Base-by-base conservation (phyloP, 2,888 invertebrate genomes). In the Tubulanus polymorphus region DNA sequence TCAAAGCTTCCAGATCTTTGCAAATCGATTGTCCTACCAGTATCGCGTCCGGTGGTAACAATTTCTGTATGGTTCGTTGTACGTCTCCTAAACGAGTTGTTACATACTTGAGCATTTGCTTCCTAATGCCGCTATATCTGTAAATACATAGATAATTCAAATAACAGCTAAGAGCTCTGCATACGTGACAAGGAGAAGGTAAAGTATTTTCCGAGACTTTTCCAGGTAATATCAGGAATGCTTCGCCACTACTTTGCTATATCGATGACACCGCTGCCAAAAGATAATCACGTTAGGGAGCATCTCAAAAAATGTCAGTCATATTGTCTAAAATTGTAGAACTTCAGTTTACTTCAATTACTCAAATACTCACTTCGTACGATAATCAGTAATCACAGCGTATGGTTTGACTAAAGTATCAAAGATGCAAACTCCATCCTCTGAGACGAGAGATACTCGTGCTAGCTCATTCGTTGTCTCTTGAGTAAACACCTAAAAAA, bases 11-110 rank as follows among this genome's bases (percentile, higher is more conserved):
- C 59, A 99, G 82, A 85, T 99, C 99, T 60, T 84, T 84, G 72
- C 91, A 88, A 35, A 99, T 82, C 15, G 94, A 93, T 72, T 99
- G 99, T 0, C 99, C 99, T 52, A 94, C 88, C 55, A 97, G 82
- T 73, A 99, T 97, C 2, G 94, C 93, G 84, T 99, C 91, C 0
- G 87, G 70, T 0, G 96, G 96, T 55, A 96, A 78, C 25, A 93
- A 67, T 35, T 83, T 74, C 45, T 84, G 82, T 12, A 96, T 79
- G 60, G 87, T 86, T 23, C 83, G 76, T 71, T 95, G 95, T 1
- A 95, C 93, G 76, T 95, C 90, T 57, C 81, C 75, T 37, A 95
- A 74, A 41, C 84, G 85, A 62, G 89, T 92, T 0, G 85, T 88
- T 0, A 93, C 90, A 73, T 85, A 80, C 60, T 81, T 76, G 79